A percentile compares a stretch with the other conserved stretches of the same genome.
Evolutionary conservation across 2,888 invertebrate species (phyloP).

Genomic region (Notodromas monacha): DNA sequence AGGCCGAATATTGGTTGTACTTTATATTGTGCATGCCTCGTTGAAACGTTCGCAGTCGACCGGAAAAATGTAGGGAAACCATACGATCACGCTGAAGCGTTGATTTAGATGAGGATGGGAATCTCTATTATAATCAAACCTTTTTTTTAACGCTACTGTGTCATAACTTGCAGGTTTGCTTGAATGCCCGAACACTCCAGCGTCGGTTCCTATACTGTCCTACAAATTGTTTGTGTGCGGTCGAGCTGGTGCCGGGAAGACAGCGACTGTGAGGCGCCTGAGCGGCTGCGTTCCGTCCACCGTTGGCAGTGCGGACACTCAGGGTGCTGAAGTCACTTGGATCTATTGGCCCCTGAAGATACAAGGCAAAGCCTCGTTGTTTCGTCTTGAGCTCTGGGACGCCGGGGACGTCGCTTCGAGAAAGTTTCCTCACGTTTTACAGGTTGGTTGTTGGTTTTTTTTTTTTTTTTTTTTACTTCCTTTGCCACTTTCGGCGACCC

Average conservation of each 20-base stretch:
- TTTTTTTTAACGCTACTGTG: too few relatives aligned
- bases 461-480: too few relatives aligned
- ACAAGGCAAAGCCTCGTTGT: slow-evolving; percentile 21
- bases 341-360: slow-evolving; percentile 25
- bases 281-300: background rate
- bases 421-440: slow-evolving; percentile 23
- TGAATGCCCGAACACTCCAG: slow-evolving; percentile 20
- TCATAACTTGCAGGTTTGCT: slow-evolving; percentile 22
- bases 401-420: slow-evolving; percentile 22
- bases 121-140: too few relatives aligned
- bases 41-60: too few relatives aligned
- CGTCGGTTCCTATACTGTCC: slow-evolving; percentile 21
- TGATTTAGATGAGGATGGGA: too few relatives aligned
- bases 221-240: slow-evolving; percentile 24
- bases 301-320: slow-evolving; percentile 19
- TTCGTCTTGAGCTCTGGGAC: slow-evolving; percentile 25
- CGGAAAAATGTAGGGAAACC: too few relatives aligned
- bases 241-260: slow-evolving; percentile 23
- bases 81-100: too few relatives aligned
- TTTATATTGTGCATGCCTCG: too few relatives aligned
- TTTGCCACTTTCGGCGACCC: too few relatives aligned
- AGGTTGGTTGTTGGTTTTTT: slow-evolving; percentile 18
- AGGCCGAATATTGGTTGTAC: too few relatives aligned
- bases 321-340: slow-evolving; percentile 21
- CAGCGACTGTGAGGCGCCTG: slow-evolving; percentile 20